These are phyloP conservation scores for Andrena dorsata DNA, from an alignment of 2,888 invertebrate genomes.

Conservation along the genomic window DNA sequence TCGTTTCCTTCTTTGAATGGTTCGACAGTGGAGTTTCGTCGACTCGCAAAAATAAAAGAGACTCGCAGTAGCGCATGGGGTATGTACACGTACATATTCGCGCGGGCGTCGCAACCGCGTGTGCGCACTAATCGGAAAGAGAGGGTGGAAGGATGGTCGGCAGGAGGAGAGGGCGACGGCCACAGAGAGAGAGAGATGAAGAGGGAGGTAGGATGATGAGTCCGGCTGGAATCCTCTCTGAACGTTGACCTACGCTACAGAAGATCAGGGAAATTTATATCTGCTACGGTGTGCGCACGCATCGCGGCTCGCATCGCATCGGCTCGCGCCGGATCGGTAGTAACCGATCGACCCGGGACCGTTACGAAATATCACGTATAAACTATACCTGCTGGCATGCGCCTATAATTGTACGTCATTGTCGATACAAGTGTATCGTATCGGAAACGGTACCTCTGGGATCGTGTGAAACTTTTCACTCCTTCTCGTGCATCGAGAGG, in stretches of 20 bases:
- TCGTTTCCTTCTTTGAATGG: too few relatives aligned
- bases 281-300: slow-evolving; percentile 33
- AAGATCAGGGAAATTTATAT: slow-evolving; percentile 66
- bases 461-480: slow-evolving; percentile 28
- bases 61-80: not conserved
- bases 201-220: slow-evolving; percentile 37
- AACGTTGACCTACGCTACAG: slow-evolving; percentile 68
- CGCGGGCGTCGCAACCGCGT: not conserved
- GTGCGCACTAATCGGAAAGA: not conserved
- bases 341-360: slow-evolving; percentile 52
- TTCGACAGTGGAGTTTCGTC: not conserved
- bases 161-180: not conserved
- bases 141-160: too few relatives aligned
- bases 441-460: slow-evolving; percentile 22
- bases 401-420: slow-evolving; percentile 40
- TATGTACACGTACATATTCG: too few relatives aligned
- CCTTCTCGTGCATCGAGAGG: not conserved
- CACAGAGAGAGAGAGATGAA: slow-evolving; percentile 8
- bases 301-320: slow-evolving; percentile 19
- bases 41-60: not conserved
- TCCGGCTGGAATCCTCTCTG: slow-evolving; percentile 64
- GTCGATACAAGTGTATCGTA: slow-evolving; percentile 19
- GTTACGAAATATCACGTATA: slow-evolving; percentile 62
- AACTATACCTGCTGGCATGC: slow-evolving; percentile 27
- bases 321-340: slow-evolving; percentile 23